A percentile compares a stretch with the other conserved stretches of the same genome.
Conservation (phyloP, 2,797 vertebrate species). For the Tolypeutes matacus region DNA sequence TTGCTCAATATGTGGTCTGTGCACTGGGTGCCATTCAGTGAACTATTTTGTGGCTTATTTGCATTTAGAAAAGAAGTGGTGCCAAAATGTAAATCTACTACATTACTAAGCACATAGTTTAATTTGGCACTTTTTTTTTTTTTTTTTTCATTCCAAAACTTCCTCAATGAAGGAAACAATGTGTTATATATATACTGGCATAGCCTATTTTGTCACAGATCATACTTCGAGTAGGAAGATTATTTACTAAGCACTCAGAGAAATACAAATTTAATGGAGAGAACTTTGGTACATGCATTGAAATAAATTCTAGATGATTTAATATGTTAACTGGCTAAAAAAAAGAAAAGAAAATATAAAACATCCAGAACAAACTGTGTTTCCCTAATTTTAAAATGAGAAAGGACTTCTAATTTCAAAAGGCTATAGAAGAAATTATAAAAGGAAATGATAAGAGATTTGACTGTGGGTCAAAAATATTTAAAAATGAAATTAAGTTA, state of each 20-base stretch:
- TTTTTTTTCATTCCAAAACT: background rate
- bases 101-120: background rate
- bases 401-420: conserved; percentile 6
- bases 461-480: background rate
- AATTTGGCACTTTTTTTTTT: background rate
- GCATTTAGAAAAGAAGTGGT: background rate
- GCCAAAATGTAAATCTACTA: background rate
- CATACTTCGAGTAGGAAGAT: background rate
- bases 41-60: background rate
- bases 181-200: background rate
- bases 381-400: conserved; percentile 5
- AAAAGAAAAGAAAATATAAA: background rate
- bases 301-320: background rate
- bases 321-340: background rate
- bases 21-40: background rate
- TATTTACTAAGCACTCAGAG: conserved; percentile 9
- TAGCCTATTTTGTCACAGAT: background rate
- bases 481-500: conserved; percentile 11
- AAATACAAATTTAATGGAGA: background rate
- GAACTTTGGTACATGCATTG: background rate
- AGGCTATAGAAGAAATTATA: background rate
- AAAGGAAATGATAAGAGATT: background rate
- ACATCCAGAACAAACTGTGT: background rate
- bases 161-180: background rate
- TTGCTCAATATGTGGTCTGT: background rate